Conservation (phyloP, 2,113 vertebrate genomes). For the Panthera uncia region DNA sequence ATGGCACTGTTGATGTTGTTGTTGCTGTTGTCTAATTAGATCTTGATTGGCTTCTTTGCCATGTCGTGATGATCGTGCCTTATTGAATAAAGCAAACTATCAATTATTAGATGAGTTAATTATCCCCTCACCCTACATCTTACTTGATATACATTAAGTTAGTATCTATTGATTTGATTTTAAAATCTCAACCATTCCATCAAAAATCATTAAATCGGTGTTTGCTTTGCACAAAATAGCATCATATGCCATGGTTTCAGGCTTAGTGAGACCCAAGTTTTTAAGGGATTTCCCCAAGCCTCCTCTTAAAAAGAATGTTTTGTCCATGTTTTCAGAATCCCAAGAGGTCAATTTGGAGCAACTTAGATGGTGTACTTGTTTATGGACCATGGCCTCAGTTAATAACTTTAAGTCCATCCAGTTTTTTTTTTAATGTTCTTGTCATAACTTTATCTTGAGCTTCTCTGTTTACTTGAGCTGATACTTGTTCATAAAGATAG, state of each 20-base stretch:
- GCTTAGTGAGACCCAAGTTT: background rate
- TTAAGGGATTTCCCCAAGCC: background rate
- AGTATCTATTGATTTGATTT: conserved; percentile 5
- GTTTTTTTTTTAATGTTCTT: background rate
- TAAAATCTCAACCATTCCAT: background rate
- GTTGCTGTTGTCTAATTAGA: background rate
- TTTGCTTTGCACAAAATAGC: background rate
- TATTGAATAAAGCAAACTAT: background rate
- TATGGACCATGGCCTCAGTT: background rate
- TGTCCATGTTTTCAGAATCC: background rate
- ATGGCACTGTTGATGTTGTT: background rate
- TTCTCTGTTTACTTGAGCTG: background rate
- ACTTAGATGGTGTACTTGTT: background rate
- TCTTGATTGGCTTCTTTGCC: background rate
- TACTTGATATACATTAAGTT: background rate
- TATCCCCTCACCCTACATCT: background rate
- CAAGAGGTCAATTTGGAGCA: background rate
- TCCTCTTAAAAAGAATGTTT: background rate
- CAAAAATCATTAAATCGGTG: background rate
- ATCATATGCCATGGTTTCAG: background rate
- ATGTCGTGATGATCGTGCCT: background rate
- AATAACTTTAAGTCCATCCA: background rate
- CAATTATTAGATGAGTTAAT: conserved; percentile 1
- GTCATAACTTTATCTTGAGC: background rate
- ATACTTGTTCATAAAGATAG: background rate